Conservation (phyloP, 1,140 invertebrate species). For the Nilaparvata lugens region DNA sequence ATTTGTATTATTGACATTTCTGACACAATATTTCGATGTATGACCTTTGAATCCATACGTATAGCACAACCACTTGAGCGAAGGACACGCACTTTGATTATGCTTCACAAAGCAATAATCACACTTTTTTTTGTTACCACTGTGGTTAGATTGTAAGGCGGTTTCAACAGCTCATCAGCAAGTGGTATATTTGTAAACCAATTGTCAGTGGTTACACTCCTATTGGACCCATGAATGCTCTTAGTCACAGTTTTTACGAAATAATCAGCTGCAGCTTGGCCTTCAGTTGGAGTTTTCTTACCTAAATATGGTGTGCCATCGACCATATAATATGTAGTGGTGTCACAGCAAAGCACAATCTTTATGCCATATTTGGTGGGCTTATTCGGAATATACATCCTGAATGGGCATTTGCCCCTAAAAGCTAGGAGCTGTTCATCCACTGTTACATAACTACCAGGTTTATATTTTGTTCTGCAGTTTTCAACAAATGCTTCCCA, state of each 20-base stretch:
- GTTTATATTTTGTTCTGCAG: constrained; percentile 11
- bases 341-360: constrained; percentile 30
- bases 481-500: constrained; percentile 17
- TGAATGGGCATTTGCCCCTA: constrained; percentile 32
- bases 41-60: no score
- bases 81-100: no score
- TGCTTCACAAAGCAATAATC: no score
- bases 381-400: constrained; percentile 39
- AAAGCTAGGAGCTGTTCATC: constrained; percentile 30
- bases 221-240: not conserved
- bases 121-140: not conserved
- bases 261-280: not conserved
- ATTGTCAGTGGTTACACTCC: not conserved
- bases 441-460: constrained; percentile 11
- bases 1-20: no score
- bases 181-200: not conserved
- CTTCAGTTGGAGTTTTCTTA: not conserved
- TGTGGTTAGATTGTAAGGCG: not conserved
- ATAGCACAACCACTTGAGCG: no score
- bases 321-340: constrained; percentile 29
- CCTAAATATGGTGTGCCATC: not conserved
- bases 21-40: no score
- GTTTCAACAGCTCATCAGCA: not conserved
- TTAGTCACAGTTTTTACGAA: not conserved
- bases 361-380: constrained; percentile 40